A percentile compares a stretch with the other conserved stretches of the same genome.
Evolutionary conservation across 1,140 invertebrate genomes (phyloP).

Genomic region (Drosophila kikkawai): DNA sequence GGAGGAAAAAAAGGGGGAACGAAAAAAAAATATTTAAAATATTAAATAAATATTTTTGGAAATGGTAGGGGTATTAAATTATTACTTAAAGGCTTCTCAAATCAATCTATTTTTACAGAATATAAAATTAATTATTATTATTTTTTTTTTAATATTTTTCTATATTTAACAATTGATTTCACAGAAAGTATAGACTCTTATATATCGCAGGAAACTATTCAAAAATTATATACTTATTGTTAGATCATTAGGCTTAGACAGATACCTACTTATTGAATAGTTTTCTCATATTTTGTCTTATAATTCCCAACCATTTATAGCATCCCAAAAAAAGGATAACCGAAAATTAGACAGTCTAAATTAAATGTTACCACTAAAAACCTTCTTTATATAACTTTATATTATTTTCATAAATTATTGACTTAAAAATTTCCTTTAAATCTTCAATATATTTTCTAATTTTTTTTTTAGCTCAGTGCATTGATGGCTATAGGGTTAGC

Average conservation of each 20-base stretch:
- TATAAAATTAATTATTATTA: not conserved
- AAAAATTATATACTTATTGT: not conserved
- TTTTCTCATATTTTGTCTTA: not conserved
- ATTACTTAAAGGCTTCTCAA: not conserved
- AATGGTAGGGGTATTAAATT: not conserved
- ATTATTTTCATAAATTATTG: too few species aligned
- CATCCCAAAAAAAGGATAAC: not conserved
- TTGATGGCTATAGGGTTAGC: not conserved
- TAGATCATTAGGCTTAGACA: not conserved
- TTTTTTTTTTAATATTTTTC: not conserved
- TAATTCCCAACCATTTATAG: not conserved
- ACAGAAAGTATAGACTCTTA: accelerated
- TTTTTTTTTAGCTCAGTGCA: not conserved
- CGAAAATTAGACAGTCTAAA: not conserved
- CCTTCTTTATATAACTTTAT: not conserved
- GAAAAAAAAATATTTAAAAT: not conserved
- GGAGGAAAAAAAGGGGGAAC: too few species aligned
- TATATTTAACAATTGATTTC: not conserved
- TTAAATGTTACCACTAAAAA: not conserved
- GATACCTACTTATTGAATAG: not conserved
- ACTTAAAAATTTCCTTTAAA: not conserved
- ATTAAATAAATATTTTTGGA: not conserved
- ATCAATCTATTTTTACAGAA: not conserved
- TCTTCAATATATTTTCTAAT: accelerated
- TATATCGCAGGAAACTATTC: not conserved